Evolutionary conservation across 2,113 vertebrate species (phyloP).

Genomic region (Takifugu bimaculatus): DNA sequence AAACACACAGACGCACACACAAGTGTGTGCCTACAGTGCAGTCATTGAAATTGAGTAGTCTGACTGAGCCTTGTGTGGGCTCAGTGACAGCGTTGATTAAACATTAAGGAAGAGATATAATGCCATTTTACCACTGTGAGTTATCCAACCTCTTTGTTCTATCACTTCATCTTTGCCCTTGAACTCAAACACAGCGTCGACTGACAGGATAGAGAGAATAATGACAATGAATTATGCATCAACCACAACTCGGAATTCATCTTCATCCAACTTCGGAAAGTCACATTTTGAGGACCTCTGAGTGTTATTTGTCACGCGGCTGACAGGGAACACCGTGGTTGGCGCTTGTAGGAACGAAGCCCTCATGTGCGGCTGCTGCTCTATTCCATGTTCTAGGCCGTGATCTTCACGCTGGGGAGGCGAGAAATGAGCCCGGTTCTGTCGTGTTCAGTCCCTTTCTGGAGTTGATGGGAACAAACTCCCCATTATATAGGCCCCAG

Average conservation of each 20-base stretch:
- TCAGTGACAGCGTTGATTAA: constrained; percentile 73
- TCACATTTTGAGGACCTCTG: constrained; percentile 59
- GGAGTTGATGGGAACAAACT: too few relatives aligned
- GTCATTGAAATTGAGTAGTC: constrained; percentile 71
- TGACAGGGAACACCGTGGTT: constrained; percentile 57
- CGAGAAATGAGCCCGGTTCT: too few relatives aligned
- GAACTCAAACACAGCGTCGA: constrained; percentile 65
- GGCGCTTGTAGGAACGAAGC: constrained; percentile 18
- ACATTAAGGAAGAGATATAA: constrained; percentile 76
- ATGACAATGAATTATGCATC: constrained; percentile 74
- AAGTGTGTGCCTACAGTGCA: constrained; percentile 18
- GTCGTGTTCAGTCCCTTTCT: too few relatives aligned
- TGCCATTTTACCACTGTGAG: constrained; percentile 71
- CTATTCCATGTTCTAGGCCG: too few relatives aligned
- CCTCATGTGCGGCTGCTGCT: too few relatives aligned
- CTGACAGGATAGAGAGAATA: constrained; percentile 70
- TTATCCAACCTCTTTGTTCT: constrained; percentile 67
- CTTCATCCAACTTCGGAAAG: constrained; percentile 68
- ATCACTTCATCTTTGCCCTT: constrained; percentile 73
- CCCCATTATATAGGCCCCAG: not conserved
- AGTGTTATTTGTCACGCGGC: constrained; percentile 63
- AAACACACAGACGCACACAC: constrained; percentile 23
- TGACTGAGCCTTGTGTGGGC: constrained; percentile 68
- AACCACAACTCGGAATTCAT: constrained; percentile 66
- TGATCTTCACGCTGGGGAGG: too few relatives aligned